These are phyloP conservation scores for Tetheella fluctuosa DNA, from an alignment of 2,888 invertebrate genomes.

Conservation along the genomic window DNA sequence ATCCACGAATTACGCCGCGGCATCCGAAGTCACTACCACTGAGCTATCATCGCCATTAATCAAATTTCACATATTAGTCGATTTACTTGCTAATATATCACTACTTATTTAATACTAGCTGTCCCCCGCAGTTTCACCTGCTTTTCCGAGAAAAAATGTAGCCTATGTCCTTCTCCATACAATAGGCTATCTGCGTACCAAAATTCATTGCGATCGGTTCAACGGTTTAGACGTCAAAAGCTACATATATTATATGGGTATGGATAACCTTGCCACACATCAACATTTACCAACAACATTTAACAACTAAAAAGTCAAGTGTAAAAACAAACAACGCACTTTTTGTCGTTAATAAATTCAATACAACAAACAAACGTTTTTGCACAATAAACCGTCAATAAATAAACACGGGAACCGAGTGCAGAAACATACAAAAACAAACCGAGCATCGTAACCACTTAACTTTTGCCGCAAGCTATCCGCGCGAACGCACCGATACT, in stretches of 20 bases:
- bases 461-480: constrained; percentile 28
- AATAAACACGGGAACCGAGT: constrained; percentile 41
- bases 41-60: no score
- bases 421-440: constrained; percentile 42
- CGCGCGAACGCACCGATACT: constrained; percentile 24
- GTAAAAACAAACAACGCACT: not conserved
- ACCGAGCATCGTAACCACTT: constrained; percentile 29
- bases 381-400: constrained; percentile 43
- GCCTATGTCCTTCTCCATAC: not conserved
- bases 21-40: no score
- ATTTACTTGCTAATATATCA: no score
- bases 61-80: no score
- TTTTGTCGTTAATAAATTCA: constrained; percentile 11
- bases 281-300: not conserved
- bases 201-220: no score
- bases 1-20: no score
- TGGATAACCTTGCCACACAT: not conserved
- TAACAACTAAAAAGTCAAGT: constrained; percentile 3
- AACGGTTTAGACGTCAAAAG: no score
- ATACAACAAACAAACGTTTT: constrained; percentile 36
- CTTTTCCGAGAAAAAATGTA: no score
- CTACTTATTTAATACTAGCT: no score
- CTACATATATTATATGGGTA: no score
- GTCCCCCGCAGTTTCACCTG: no score
- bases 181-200: not conserved